Conservation (phyloP, 2,888 invertebrate species). For the Abrostola tripartita region DNA sequence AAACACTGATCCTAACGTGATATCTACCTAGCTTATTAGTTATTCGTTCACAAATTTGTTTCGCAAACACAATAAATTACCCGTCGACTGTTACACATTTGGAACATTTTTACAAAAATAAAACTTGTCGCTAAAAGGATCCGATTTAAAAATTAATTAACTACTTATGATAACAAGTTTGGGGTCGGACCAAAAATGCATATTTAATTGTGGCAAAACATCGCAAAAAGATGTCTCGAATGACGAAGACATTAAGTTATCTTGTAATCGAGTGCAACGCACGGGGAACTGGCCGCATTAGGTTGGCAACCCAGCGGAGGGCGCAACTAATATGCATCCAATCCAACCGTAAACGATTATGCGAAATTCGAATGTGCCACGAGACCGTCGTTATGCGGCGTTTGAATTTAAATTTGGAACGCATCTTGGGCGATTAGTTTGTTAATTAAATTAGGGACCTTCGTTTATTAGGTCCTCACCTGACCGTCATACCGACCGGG, state of each 20-base stretch:
- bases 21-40: conserved; percentile 57
- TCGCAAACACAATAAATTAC: conserved; percentile 70
- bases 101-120: conserved; percentile 69
- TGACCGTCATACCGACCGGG: conserved; percentile 40
- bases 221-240: conserved; percentile 73
- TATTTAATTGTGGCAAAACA: conserved; percentile 80
- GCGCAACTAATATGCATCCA: conserved; percentile 65
- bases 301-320: conserved; percentile 74
- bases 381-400: conserved; percentile 64
- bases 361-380: conserved; percentile 73
- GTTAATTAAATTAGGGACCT: conserved; percentile 64
- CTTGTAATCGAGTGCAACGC: conserved; percentile 83
- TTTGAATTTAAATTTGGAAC: conserved; percentile 68
- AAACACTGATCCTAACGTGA: conserved; percentile 53
- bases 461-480: conserved; percentile 52
- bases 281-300: conserved; percentile 78
- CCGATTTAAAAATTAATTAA: conserved; percentile 81
- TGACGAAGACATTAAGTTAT: conserved; percentile 80
- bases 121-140: conserved; percentile 71
- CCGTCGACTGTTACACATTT: conserved; percentile 65
- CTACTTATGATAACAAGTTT: conserved; percentile 81
- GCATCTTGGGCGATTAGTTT: conserved; percentile 61
- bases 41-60: conserved; percentile 62
- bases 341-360: conserved; percentile 79
- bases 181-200: conserved; percentile 72